phyloP scores from a whole-genome alignment of 2,113 vertebrate species.

The Dasyornis broadbenti region DNA sequence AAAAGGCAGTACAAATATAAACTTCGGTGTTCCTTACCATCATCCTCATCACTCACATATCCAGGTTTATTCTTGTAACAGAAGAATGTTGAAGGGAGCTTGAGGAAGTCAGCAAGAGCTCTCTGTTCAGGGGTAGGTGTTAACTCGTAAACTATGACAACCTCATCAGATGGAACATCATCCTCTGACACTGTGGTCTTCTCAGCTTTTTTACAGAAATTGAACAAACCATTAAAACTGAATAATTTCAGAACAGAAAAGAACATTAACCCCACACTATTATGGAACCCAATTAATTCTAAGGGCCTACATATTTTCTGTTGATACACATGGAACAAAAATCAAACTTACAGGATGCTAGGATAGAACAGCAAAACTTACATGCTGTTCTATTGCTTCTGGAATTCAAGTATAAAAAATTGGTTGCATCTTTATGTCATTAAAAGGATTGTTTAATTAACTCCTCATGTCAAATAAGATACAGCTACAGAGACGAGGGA shows the following conservation, averaged over 20 bases:
- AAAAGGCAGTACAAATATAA: background rate
- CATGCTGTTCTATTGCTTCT: background rate
- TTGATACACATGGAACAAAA: background rate
- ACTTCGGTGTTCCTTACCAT: constrained; percentile 75
- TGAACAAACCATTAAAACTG: background rate
- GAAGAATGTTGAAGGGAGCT: constrained; percentile 91
- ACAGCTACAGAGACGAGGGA: accelerated
- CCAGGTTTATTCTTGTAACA: constrained; percentile 91
- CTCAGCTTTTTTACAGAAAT: constrained; percentile 54
- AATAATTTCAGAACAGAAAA: background rate
- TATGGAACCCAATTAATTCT: background rate
- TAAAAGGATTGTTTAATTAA: background rate
- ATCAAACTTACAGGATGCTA: background rate
- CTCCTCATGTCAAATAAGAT: background rate
- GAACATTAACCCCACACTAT: background rate
- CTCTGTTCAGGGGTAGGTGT: constrained; percentile 86
- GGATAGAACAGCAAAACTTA: background rate
- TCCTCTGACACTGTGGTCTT: constrained; percentile 38
- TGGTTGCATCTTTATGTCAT: background rate
- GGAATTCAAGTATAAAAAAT: background rate
- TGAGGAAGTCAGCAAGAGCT: constrained; percentile 80
- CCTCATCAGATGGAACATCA: constrained; percentile 67
- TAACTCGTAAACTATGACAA: constrained; percentile 83
- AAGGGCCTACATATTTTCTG: background rate
- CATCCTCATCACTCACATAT: constrained; percentile 86